Base-by-base conservation (phyloP, 2,888 invertebrate species). In the Pinctada fucata region DNA sequence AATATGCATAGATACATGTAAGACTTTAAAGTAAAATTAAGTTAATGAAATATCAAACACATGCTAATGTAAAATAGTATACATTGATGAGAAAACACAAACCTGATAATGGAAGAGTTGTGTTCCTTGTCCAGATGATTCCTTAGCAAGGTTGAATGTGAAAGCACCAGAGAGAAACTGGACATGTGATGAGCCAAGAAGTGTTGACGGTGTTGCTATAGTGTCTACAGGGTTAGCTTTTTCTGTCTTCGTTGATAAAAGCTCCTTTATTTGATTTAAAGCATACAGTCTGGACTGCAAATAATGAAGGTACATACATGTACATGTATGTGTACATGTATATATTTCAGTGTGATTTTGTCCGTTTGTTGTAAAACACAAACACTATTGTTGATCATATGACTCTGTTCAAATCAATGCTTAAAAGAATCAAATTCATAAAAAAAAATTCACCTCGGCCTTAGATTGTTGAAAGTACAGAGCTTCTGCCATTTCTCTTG, bases 141-240 rank as follows among this genome's bases (percentile, higher is more conserved):
- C 78, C 45, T 69, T 47, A 13, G 88, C 77, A 10, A 82, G 81
- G 50, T 87, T 93, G 66, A 94, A 92, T 47, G 94, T 93, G 84
- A 94, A 94, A 85, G 94, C 94, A 8, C 94, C 94, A 16, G 94
- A 93, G 73, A 94, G 86, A 2, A 94, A 90, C 85, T 94, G 94
- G 63, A 94, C 93, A 82, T 94, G 94, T 31, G 94, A 93, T 81
- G 92, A 91, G 79, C 89, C 87, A 8, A 91, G 85, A 68, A 92
- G 83, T 0, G 92, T 91, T 4, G 91, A 73, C 80, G 84, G 74
- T 3, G 82, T 84, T 10, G 76, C 65, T 16, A 47, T 77, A 47
- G 52, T 63, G 51, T 52, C 48, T 13, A 70, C 48, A 8, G 75
- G 76, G n/a, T 79, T 75, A 16, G 52, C 50, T 72, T 90, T 89